Base-by-base conservation (phyloP, 2,888 invertebrate species). In the Aphidius colemani region DNA sequence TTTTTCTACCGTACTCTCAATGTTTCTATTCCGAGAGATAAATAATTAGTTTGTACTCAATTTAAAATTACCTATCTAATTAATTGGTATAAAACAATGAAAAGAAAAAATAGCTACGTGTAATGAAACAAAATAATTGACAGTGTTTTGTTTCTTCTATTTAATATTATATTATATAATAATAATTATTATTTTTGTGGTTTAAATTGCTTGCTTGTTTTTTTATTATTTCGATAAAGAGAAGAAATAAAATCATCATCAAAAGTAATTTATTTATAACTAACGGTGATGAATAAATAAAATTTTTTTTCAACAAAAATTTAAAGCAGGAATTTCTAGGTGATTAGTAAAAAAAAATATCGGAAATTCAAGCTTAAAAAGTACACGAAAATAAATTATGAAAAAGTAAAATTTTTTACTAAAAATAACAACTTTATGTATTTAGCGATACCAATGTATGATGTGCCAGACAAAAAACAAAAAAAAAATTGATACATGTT, bases 361-460 rank as follows among this genome's bases (percentile, higher is more conserved):
- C 30, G 30, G 30, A 30, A 30, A 30, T 8, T 46, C 40, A 39
- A 46, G 39, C 49, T 58, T 43, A 44, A 50, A 39, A 63, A 58
- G 43, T 48, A 46, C n/a, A 57, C 49, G 59, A 43, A 55, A 53
- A 45, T 59, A 48, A 49, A 67, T 53, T 51, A 60, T n/a, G 13
- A 13, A 13, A 13, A 13, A 13, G 13, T 13, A 13, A 59, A 44
- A n/a, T n/a, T n/a, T n/a, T n/a, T n/a, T n/a, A n/a, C n/a, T n/a
- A n/a, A n/a, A 57, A 62, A 62, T 63, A 67, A 68, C 68, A 69
- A 71, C 68, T 68, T 69, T 71, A 72, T 80, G 80, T 80, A 80
- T 77, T 81, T 82, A 81, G 79, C 78, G 76, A 81, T 81, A 81
- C 79, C 80, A 79, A 79, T 80, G 80, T 81, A 81, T 78, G 80